Conservation (phyloP, 2,888 invertebrate genomes). For the Phyllotreta striolata region DNA sequence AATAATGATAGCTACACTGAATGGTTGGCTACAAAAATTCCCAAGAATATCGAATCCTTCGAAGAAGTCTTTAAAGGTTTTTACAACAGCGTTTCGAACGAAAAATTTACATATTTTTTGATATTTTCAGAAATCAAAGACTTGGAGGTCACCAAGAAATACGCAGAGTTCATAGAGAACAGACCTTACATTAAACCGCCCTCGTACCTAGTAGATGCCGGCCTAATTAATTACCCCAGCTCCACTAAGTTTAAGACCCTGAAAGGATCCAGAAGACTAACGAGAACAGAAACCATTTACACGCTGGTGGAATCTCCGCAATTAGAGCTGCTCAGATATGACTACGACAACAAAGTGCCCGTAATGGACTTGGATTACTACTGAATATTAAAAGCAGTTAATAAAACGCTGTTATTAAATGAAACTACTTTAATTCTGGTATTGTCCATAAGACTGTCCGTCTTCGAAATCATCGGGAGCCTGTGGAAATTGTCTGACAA, state of each 20-base stretch:
- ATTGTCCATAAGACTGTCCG: conserved; percentile 1
- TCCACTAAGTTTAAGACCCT: background rate
- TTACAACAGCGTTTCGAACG: too few species aligned
- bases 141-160: conserved; percentile 6
- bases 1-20: background rate
- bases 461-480: conserved; percentile 19
- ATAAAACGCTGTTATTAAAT: too few species aligned
- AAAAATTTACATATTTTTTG: too few species aligned
- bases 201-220: background rate
- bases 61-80: conserved; percentile 14
- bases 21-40: background rate
- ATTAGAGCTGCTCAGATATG: background rate
- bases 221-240: background rate
- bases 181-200: conserved; percentile 13
- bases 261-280: background rate
- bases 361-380: too few species aligned
- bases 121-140: background rate
- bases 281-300: background rate
- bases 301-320: background rate
- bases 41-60: background rate
- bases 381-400: too few species aligned
- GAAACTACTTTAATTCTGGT: background rate
- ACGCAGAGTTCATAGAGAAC: background rate
- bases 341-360: too few species aligned
- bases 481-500: conserved; percentile 22